Evolutionary conservation across 2,797 vertebrate genomes (phyloP), one percentile per base, ranked within the genome.

Genomic region (Leptatherina wallacei): DNA sequence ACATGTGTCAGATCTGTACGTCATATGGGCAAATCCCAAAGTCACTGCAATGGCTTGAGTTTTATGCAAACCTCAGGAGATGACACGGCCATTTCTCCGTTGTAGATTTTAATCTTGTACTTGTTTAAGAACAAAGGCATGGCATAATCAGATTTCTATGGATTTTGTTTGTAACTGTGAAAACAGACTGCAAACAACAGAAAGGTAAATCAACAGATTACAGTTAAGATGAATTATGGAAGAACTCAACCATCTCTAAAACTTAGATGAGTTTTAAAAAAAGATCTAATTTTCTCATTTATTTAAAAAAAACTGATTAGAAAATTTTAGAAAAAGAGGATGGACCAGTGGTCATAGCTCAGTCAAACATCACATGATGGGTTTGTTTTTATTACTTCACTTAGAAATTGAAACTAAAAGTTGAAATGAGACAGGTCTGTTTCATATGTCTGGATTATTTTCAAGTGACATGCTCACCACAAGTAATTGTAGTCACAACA

Each of bases 401-500:
- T 67, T 42, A 38, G 4, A 66, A 63, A 38, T 42, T 73, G 12
- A 65, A 56, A 42, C 52, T 33, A 78, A 52, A 71, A 65, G 44
- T 44, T 49, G 7, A 35, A n/a, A 52, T 18, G 38, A 67, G 42
- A 13, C 36, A 56, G 20, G 29, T 11, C 61, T 60, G 69, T 86
- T 84, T 71, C 24, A 65, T 83, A 81, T 24, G 6, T 59, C 56
- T 65, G 27, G 24, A 51, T 40, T 61, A 58, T 70, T 44, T 62
- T 56, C 68, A 82, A 81, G 40, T 49, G 35, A 32, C 7, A 30
- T 85, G 47, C 66, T 65, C 54, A 88, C 88, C 51, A 73, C 16
- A 30, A 22, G 32, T 22, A 12, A 57, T 40, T 65, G 57, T 54
- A n/a, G n/a, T n/a, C n/a, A 71, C 57, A 66, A 10, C 35, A 71